Evolutionary conservation across 2,888 invertebrate species (phyloP).

Genomic region (Hetaerina titia): DNA sequence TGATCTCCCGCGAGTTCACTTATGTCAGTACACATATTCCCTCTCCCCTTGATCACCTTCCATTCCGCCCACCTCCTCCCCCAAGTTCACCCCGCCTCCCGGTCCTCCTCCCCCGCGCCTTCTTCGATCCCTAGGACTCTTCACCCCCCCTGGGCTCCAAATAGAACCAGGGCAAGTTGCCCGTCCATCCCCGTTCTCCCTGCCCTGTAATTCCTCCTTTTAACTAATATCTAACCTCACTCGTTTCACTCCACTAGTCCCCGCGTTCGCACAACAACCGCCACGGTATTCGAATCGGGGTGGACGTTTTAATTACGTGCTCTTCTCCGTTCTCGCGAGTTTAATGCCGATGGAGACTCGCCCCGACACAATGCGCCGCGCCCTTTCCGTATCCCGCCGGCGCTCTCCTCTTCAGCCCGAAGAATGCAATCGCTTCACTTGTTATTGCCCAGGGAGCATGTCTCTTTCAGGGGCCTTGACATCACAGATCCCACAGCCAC

Average conservation of each 20-base stretch:
- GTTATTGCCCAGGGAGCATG: no score
- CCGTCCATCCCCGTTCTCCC: slow-evolving; percentile 24
- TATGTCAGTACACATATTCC: background rate
- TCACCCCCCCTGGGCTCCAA: slow-evolving; percentile 31
- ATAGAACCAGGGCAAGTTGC: slow-evolving; percentile 62
- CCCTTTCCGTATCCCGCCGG: no score
- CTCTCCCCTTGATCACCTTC: background rate
- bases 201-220: background rate
- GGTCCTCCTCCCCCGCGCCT: background rate
- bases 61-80: background rate
- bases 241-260: slow-evolving; percentile 38
- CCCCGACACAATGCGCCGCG: no score
- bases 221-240: slow-evolving; percentile 21
- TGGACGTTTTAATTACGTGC: background rate
- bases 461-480: no score
- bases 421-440: no score
- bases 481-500: no score
- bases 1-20: background rate
- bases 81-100: background rate
- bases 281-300: background rate
- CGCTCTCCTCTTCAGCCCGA: no score
- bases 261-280: background rate
- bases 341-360: no score
- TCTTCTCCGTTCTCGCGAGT: background rate
- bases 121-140: background rate